Percentiles rank a stretch among this genome's conserved stretches.
phyloP scores from a whole-genome alignment of 2,888 invertebrate genomes.

The Catocala fraxini region DNA sequence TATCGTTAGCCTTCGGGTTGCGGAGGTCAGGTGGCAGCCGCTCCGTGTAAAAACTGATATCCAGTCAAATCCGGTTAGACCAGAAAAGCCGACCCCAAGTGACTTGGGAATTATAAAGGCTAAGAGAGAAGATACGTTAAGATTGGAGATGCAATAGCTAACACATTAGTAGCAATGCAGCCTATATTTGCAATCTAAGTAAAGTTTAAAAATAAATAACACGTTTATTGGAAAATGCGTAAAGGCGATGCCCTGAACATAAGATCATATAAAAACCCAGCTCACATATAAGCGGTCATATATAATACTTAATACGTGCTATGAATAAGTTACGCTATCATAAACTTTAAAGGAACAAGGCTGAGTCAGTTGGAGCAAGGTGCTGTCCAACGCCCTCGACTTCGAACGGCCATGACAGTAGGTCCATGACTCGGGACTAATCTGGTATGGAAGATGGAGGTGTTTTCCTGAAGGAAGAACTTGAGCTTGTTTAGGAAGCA shows the following conservation, averaged over 20 bases:
- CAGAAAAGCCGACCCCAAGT: too few relatives aligned
- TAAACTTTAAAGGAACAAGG: constrained; percentile 61
- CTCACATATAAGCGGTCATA: constrained; percentile 6
- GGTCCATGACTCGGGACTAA: constrained; percentile 57
- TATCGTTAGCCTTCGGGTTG: too few relatives aligned
- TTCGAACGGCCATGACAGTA: constrained; percentile 67
- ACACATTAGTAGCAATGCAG: too few relatives aligned
- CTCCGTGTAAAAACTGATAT: too few relatives aligned
- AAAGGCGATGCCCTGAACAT: constrained; percentile 13
- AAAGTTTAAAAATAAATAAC: too few relatives aligned
- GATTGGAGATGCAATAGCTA: too few relatives aligned
- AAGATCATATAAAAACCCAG: background rate
- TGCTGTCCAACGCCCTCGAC: constrained; percentile 61
- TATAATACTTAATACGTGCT: constrained; percentile 54
- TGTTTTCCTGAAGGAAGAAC: constrained; percentile 58
- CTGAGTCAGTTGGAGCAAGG: constrained; percentile 52
- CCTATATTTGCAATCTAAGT: too few relatives aligned
- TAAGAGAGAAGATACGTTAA: too few relatives aligned
- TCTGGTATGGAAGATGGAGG: constrained; percentile 48
- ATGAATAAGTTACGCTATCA: constrained; percentile 50
- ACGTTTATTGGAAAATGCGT: too few relatives aligned
- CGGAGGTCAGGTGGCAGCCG: too few relatives aligned
- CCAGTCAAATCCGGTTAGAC: too few relatives aligned
- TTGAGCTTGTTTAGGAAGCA: constrained; percentile 20
- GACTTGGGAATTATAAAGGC: too few relatives aligned